Conservation (phyloP, 2,797 vertebrate species). For the Pseudopleuronectes americanus region DNA sequence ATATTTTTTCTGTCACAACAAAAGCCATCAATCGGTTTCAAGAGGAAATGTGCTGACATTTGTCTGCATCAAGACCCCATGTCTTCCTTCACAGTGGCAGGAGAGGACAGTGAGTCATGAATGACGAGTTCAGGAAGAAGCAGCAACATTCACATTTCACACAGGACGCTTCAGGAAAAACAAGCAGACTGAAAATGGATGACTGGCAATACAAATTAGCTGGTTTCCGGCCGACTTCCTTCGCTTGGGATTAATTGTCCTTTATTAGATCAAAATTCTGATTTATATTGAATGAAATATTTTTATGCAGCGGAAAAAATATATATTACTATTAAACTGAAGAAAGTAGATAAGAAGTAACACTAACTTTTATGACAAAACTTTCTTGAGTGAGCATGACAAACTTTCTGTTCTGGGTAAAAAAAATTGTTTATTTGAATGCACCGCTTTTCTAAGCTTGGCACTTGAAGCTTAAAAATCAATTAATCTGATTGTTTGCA, state of each 20-base stretch:
- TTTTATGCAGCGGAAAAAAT: neutral
- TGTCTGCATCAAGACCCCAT: constrained; percentile 43
- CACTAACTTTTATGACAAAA: no score
- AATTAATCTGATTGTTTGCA: neutral
- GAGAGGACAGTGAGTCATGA: constrained; percentile 65
- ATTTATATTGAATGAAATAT: constrained; percentile 2
- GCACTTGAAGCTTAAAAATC: neutral
- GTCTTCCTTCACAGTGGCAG: constrained; percentile 47
- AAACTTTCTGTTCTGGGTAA: neutral
- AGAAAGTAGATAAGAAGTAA: no score
- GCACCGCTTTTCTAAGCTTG: neutral
- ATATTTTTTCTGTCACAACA: constrained; percentile 51
- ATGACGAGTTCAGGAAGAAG: constrained; percentile 72
- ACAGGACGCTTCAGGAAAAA: constrained; percentile 73
- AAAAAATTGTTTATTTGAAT: neutral
- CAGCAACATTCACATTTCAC: constrained; percentile 73
- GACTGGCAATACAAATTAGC: constrained; percentile 65
- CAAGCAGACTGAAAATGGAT: constrained; percentile 61
- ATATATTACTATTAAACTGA: neutral
- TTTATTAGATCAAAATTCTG: constrained; percentile 32
- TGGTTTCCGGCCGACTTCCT: constrained; percentile 56
- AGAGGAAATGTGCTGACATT: constrained; percentile 60
- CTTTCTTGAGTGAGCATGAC: neutral
- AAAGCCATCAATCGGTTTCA: constrained; percentile 42
- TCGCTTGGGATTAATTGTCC: constrained; percentile 25